Evolutionary conservation across 2,113 vertebrate genomes (phyloP), one percentile per base, ranked within the genome.

Genomic region (Brachyhypopomus occidentalis): DNA sequence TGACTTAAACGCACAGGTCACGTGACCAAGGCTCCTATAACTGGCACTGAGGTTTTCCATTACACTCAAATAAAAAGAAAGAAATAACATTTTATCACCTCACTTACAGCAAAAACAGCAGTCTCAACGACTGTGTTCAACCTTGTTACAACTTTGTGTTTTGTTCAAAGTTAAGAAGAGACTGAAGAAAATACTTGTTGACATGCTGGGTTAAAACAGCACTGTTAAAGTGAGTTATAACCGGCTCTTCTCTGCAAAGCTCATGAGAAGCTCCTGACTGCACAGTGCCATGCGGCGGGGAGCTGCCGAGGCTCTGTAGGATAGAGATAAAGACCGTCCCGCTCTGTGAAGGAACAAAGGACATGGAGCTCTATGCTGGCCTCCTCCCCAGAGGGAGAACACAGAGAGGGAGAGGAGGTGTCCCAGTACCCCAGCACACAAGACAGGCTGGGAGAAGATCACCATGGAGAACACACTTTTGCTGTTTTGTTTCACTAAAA

Each of bases 401-500:
- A 17, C 16, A 2, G 1, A 59, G 63, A 75, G 25, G 36, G 20
- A 36, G 25, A 72, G 30, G 19, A 25, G 60, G 55, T 63, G 66
- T 70, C 58, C 17, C n/a, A 73, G 41, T n/a, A 25, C 63, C 41
- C 52, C 38, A 23, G 69, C 12, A 59, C n/a, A 73, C 38, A 52
- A 0, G 66, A 3, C n/a, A 34, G 48, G 2, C 34, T 27, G 34
- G 25, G 30, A 41, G 5, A 66, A 69, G 62, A 80, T 72, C 64
- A 9, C 34, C 23, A 70, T 36, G 30, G 30, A 7, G 0, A 34
- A 67, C 64, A 67, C 64, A 67, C 58, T 60, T 79, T 41, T 48
- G 80, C 70, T 41, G 38, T 73, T 55, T 48, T 23, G 34, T 88
- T 78, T 2, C 30, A 30, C 30, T 30, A 30, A 30, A 30, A 30